Percentiles rank a stretch among this genome's conserved stretches.
These are phyloP conservation scores for Periophthalmus magnuspinnatus DNA, from an alignment of 2,797 vertebrate genomes.

Conservation along the genomic window DNA sequence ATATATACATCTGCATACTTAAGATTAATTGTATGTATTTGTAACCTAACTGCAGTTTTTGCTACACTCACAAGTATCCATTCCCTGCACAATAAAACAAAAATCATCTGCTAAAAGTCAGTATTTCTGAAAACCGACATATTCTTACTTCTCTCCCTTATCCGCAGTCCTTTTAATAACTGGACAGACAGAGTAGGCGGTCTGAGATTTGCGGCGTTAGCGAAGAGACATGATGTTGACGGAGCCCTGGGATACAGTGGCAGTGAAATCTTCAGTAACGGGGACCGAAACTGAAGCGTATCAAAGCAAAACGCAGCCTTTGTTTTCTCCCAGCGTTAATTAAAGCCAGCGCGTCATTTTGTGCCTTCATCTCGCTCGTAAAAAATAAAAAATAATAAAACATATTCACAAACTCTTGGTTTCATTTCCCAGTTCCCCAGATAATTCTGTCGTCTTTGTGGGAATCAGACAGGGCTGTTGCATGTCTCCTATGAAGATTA, in stretches of 20 bases:
- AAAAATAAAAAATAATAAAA: slow-evolving; percentile 25
- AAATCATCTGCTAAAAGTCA: background rate
- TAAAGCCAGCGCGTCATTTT: slow-evolving; percentile 60
- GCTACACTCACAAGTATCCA: background rate
- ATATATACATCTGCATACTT: too few species aligned
- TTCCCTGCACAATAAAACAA: background rate
- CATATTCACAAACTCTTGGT: slow-evolving; percentile 64
- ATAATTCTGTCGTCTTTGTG: slow-evolving; percentile 68
- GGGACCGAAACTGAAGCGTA: slow-evolving; percentile 54
- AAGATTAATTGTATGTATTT: too few species aligned
- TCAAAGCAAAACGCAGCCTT: slow-evolving; percentile 77
- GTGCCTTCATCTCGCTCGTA: slow-evolving; percentile 24
- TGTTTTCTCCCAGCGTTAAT: slow-evolving; percentile 75
- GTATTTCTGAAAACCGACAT: background rate
- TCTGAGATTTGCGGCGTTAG: slow-evolving; percentile 40
- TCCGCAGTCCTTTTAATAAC: slow-evolving; percentile 9
- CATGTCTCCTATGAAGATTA: slow-evolving; percentile 27
- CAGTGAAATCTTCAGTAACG: slow-evolving; percentile 50
- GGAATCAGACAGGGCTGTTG: slow-evolving; percentile 55
- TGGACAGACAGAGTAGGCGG: slow-evolving; percentile 11
- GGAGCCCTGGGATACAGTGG: slow-evolving; percentile 53
- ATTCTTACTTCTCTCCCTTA: background rate
- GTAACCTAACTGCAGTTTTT: background rate
- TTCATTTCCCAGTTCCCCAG: slow-evolving; percentile 56
- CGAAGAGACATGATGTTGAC: slow-evolving; percentile 34